Evolutionary conservation across 2,888 invertebrate species (phyloP).

Genomic region (Synergus laeviventris): DNA sequence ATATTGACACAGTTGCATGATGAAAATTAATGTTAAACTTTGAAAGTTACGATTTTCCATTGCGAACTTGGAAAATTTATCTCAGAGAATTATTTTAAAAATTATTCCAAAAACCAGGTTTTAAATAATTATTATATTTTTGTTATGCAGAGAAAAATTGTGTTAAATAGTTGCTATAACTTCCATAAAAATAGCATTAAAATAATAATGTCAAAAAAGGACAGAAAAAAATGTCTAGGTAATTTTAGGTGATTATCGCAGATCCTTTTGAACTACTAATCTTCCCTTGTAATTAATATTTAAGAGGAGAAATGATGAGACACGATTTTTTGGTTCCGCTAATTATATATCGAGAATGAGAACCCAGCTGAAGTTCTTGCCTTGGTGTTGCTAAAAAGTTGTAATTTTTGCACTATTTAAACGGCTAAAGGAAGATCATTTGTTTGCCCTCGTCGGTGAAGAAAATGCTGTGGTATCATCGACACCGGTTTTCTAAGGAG

Average conservation of each 20-base stretch:
- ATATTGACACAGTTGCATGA: slow-evolving; percentile 8
- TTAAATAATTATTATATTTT: no score
- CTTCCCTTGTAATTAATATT: neutral
- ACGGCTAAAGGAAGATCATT: neutral
- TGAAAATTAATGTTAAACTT: slow-evolving; percentile 8
- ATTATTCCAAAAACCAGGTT: no score
- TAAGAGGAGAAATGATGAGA: neutral
- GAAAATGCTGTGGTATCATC: slow-evolving; percentile 20
- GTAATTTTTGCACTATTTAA: neutral
- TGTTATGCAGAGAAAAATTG: no score
- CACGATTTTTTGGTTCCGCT: neutral
- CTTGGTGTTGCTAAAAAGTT: neutral
- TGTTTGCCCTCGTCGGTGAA: neutral
- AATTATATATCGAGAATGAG: neutral
- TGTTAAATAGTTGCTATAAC: no score
- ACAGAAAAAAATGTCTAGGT: no score
- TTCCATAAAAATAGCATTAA: no score
- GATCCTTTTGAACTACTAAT: neutral
- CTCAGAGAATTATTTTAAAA: no score
- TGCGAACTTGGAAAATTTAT: neutral
- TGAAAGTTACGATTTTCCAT: neutral
- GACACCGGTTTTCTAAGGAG: slow-evolving; percentile 34
- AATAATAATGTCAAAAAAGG: no score
- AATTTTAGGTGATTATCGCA: no score
- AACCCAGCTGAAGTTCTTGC: neutral